phyloP scores from a whole-genome alignment of 2,888 invertebrate genomes.

The Autographa gamma region DNA sequence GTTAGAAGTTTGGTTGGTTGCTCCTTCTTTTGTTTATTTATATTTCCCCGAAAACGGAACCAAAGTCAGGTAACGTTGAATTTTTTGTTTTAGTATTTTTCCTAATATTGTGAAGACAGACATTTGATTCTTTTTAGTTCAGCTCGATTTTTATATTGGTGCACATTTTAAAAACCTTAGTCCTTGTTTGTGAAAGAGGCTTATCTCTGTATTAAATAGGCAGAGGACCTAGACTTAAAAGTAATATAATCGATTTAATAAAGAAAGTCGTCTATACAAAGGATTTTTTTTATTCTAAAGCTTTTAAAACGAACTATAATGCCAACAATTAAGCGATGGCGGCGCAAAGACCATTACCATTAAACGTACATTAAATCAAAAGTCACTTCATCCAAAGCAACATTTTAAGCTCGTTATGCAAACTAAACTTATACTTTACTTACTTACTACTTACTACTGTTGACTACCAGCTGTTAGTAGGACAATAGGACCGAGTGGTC shows the following conservation, averaged over 20 bases:
- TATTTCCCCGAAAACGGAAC: no score
- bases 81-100: no score
- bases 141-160: no score
- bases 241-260: not conserved
- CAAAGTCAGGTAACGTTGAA: no score
- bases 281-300: not conserved
- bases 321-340: slow-evolving; percentile 19
- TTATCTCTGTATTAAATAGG: not conserved
- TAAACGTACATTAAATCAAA: slow-evolving; percentile 48
- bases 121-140: no score
- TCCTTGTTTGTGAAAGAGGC: no score
- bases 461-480: not conserved
- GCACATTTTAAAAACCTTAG: no score
- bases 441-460: no score
- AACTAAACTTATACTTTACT: no score
- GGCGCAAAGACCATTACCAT: slow-evolving; percentile 31
- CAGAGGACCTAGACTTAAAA: not conserved
- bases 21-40: not conserved
- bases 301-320: slow-evolving; percentile 28
- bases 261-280: not conserved
- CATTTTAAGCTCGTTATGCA: slow-evolving; percentile 36
- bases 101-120: no score
- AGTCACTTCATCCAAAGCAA: slow-evolving; percentile 48
- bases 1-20: no score
- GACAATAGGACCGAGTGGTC: not conserved